Conservation (phyloP, 2,113 vertebrate genomes). For the Sphaerodactylus townsendi region DNA sequence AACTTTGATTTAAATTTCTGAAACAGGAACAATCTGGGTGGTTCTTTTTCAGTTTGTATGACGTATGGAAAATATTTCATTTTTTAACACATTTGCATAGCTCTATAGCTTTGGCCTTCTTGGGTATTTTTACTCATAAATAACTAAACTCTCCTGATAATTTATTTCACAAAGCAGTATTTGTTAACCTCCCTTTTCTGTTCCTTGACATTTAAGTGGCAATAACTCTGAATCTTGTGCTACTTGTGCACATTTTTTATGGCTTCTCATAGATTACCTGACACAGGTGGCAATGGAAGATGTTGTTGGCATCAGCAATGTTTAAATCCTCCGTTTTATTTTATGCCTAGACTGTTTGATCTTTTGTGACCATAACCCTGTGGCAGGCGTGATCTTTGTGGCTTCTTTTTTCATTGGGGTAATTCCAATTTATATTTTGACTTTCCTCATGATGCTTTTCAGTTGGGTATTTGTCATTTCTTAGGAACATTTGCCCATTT, state of each 20-base stretch:
- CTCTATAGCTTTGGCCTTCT: neutral
- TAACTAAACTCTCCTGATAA: constrained; percentile 1
- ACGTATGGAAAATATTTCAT: neutral
- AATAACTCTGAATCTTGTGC: neutral
- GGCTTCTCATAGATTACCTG: constrained; percentile 24
- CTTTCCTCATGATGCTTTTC: neutral
- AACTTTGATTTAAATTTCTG: constrained; percentile 7
- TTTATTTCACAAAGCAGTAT: constrained; percentile 2
- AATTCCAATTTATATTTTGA: constrained; percentile 2
- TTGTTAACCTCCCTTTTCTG: constrained; percentile 1
- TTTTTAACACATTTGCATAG: neutral
- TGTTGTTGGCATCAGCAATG: neutral
- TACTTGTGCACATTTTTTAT: constrained; percentile 4
- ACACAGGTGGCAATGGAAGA: neutral
- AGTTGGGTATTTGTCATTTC: neutral
- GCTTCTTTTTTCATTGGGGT: neutral
- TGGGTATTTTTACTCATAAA: neutral
- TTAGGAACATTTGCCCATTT: neutral
- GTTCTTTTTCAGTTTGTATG: neutral
- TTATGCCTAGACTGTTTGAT: neutral
- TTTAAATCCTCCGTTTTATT: neutral
- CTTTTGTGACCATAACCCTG: neutral
- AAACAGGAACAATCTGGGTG: neutral
- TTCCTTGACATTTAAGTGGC: constrained; percentile 7
- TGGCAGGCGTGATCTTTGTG: neutral